phyloP scores from a whole-genome alignment of 2,113 vertebrate genomes.

The Sylvilagus bachmani region DNA sequence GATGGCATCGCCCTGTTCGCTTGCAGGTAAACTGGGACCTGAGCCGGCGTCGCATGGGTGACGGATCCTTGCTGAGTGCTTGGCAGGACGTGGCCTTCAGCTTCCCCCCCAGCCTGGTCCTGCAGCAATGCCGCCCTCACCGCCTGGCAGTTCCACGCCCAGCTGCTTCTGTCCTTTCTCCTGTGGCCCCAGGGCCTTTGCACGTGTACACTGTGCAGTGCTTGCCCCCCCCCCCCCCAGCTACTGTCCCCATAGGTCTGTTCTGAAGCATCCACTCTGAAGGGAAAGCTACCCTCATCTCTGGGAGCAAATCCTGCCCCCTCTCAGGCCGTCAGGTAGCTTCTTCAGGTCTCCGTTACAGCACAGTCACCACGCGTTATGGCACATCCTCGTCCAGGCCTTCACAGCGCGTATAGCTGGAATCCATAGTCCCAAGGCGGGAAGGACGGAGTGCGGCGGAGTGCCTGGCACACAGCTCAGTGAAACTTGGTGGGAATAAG shows the following conservation, averaged over 20 bases:
- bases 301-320: not conserved
- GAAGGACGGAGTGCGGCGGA: not conserved
- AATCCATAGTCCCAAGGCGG: not conserved
- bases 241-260: not conserved
- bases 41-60: not conserved
- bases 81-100: too few relatives aligned
- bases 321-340: not conserved
- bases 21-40: not conserved
- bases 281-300: not conserved
- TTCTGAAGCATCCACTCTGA: not conserved
- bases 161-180: not conserved
- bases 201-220: not conserved
- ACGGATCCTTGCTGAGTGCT: not conserved
- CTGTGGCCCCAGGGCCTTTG: not conserved
- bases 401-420: not conserved
- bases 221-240: not conserved
- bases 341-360: not conserved
- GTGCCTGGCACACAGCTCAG: not conserved
- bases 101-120: not conserved
- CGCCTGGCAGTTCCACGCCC: not conserved
- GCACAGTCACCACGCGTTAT: not conserved
- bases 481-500: not conserved
- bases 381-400: not conserved
- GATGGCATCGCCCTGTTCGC: too few relatives aligned
- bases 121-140: not conserved